Evolutionary conservation across 2,888 invertebrate genomes (phyloP).

Genomic region (Cosmia trapezina): DNA sequence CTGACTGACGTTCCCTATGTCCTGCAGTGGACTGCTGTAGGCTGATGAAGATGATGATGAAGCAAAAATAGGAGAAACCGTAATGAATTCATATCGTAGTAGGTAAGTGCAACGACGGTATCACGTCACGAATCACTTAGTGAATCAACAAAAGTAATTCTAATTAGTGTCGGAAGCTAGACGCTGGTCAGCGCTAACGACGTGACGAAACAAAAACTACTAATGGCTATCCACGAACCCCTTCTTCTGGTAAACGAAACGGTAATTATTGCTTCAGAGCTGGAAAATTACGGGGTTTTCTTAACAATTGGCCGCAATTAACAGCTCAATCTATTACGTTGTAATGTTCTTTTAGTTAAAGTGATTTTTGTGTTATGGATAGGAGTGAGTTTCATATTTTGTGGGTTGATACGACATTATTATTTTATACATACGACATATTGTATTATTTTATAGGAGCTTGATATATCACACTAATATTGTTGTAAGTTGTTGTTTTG

Average conservation of each 20-base stretch:
- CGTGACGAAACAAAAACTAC: constrained; percentile 66
- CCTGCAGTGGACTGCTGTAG: not conserved
- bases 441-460: not conserved
- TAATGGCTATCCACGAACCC: constrained; percentile 64
- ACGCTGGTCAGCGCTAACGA: constrained; percentile 50
- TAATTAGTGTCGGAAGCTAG: constrained; percentile 62
- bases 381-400: constrained; percentile 8
- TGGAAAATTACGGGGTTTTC: constrained; percentile 63
- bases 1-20: no score
- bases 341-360: constrained; percentile 54
- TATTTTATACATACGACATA: no score
- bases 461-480: no score
- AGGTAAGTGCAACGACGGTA: constrained; percentile 16
- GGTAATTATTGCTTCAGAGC: constrained; percentile 57
- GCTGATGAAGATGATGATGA: not conserved
- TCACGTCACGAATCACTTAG: constrained; percentile 60
- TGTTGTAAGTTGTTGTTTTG: no score
- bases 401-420: no score
- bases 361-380: constrained; percentile 56
- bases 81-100: constrained; percentile 5
- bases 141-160: constrained; percentile 61
- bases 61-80: constrained; percentile 1
- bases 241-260: constrained; percentile 66
- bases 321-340: constrained; percentile 30
- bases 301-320: constrained; percentile 58